These are phyloP conservation scores for Pherbina coryleti DNA, from an alignment of 2,888 invertebrate species.

Conservation along the genomic window DNA sequence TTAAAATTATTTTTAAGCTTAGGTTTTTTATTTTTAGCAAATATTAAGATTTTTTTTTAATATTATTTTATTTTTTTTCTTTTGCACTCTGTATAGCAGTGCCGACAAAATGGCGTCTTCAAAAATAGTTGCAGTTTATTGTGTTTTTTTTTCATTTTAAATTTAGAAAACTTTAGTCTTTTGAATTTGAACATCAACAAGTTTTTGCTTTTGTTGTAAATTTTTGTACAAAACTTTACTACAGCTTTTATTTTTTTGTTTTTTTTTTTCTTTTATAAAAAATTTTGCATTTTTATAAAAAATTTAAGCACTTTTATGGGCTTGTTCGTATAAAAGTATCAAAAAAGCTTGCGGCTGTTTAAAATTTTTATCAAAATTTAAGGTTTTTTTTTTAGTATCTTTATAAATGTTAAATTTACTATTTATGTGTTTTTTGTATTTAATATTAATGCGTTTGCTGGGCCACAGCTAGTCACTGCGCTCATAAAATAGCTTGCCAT, in stretches of 20 bases:
- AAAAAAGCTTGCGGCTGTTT: background rate
- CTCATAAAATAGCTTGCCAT: too few relatives aligned
- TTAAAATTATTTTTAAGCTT: background rate
- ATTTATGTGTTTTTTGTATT: constrained; percentile 51
- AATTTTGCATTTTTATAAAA: constrained; percentile 4
- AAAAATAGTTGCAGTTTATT: background rate
- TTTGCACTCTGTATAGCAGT: background rate
- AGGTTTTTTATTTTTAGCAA: background rate
- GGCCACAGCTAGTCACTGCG: background rate
- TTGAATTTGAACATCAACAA: background rate
- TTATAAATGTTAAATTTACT: constrained; percentile 25
- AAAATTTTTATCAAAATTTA: constrained; percentile 47
- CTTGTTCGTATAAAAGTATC: too few relatives aligned
- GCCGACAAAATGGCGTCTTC: constrained; percentile 17
- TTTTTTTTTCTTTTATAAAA: background rate
- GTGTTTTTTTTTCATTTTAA: background rate
- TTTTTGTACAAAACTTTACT: background rate
- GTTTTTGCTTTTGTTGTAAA: background rate
- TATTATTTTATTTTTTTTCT: background rate
- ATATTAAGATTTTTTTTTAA: background rate
- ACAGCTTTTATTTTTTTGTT: background rate
- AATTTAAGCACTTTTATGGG: background rate
- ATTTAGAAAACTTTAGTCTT: constrained; percentile 6
- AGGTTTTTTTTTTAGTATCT: constrained; percentile 46
- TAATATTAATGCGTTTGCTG: constrained; percentile 39